Evolutionary conservation across 2,113 vertebrate genomes (phyloP).

Genomic region (Anas platyrhynchos): DNA sequence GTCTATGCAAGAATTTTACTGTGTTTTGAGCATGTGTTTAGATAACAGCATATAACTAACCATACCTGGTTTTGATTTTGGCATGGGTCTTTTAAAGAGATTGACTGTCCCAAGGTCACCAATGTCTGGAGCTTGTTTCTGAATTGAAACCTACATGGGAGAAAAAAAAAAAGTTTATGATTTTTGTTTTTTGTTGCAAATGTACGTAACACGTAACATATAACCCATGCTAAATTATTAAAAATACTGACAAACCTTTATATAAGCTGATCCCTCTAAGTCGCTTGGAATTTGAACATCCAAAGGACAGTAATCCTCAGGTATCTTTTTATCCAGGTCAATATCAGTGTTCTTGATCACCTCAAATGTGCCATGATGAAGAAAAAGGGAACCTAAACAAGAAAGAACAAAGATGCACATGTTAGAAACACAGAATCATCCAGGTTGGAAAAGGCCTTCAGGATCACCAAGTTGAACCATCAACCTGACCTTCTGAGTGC

Average conservation of each 20-base stretch:
- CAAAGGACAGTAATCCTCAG: slow-evolving; percentile 96
- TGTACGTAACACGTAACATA: not conserved
- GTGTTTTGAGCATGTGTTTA: not conserved
- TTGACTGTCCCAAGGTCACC: slow-evolving; percentile 94
- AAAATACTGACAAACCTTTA: slow-evolving; percentile 83
- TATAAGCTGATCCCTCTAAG: slow-evolving; percentile 95
- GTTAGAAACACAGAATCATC: not conserved
- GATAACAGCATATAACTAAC: not conserved
- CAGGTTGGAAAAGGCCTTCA: not conserved
- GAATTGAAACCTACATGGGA: slow-evolving; percentile 90
- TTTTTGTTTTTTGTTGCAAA: not conserved
- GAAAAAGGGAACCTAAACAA: slow-evolving; percentile 91
- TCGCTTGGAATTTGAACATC: slow-evolving; percentile 97
- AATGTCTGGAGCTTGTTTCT: slow-evolving; percentile 96
- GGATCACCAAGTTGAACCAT: not conserved
- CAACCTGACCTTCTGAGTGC: not conserved
- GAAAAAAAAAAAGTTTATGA: not conserved
- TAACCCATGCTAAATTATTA: not conserved
- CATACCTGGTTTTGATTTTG: slow-evolving; percentile 90
- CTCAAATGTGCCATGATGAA: slow-evolving; percentile 96
- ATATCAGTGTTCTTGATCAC: slow-evolving; percentile 99
- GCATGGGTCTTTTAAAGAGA: slow-evolving; percentile 87
- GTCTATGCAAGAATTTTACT: not conserved
- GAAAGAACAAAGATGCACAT: not conserved
- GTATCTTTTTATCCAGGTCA: slow-evolving; percentile 96